phyloP scores from a whole-genome alignment of 2,888 invertebrate species.

The Drosophila macrospina region DNA sequence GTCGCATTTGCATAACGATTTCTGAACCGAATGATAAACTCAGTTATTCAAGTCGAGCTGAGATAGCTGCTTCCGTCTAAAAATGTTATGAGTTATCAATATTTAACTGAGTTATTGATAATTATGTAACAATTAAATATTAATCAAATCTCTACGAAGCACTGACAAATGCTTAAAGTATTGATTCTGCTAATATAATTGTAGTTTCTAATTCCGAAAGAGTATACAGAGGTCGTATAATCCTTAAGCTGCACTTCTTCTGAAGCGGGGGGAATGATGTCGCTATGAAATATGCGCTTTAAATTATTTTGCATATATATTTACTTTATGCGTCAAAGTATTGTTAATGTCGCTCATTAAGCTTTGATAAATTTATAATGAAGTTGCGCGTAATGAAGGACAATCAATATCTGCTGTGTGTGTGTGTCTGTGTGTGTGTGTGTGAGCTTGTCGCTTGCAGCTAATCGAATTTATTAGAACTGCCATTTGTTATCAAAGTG shows the following conservation, averaged over 20 bases:
- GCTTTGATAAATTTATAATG: constrained; percentile 44
- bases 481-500: constrained; percentile 64
- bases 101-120: no score
- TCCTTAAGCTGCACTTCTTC: background rate
- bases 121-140: no score
- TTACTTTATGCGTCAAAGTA: constrained; percentile 1
- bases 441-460: constrained; percentile 56
- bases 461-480: constrained; percentile 78
- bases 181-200: background rate
- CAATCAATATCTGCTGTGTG: constrained; percentile 50
- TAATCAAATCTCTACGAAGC: no score
- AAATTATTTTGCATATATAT: constrained; percentile 8
- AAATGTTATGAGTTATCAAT: no score
- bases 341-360: constrained; percentile 14
- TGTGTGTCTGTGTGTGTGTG: constrained; percentile 18
- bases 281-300: constrained; percentile 14
- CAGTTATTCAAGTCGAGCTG: no score
- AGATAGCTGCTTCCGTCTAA: no score
- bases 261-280: background rate
- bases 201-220: background rate
- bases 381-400: constrained; percentile 45
- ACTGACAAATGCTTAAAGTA: no score
- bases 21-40: no score
- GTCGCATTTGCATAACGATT: no score
- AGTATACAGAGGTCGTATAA: background rate